Evolutionary conservation across 2,888 invertebrate species (phyloP).

Genomic region (Furcula furcula): DNA sequence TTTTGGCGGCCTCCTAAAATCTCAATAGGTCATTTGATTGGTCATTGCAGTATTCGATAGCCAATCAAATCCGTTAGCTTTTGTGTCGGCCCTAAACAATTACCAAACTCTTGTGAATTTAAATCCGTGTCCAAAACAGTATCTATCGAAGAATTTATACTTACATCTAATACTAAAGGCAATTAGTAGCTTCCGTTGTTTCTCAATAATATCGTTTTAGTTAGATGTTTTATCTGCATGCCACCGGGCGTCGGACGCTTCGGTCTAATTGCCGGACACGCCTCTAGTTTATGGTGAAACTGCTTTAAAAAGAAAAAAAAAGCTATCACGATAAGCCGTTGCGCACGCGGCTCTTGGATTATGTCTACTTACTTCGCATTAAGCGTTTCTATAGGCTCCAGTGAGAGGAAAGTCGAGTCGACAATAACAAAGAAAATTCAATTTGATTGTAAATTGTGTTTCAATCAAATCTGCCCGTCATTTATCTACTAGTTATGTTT

Average conservation of each 20-base stretch:
- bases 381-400: background rate
- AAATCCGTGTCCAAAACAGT: no score
- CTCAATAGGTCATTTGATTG: no score
- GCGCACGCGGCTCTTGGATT: conserved; percentile 3
- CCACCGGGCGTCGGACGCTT: conserved; percentile 38
- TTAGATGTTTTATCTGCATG: conserved; percentile 44
- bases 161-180: conserved; percentile 20
- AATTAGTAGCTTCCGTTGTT: conserved; percentile 58
- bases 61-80: no score
- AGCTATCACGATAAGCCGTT: conserved; percentile 5
- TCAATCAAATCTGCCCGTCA: no score
- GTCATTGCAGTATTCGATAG: no score
- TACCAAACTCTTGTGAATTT: no score
- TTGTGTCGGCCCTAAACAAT: no score
- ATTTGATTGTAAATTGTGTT: no score
- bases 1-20: no score
- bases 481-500: no score
- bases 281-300: conserved; percentile 40
- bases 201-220: conserved; percentile 40
- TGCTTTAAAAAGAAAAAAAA: conserved; percentile 14
- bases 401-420: background rate
- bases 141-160: background rate
- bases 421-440: background rate
- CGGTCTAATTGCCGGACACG: conserved; percentile 51
- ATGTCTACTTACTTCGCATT: background rate